Evolutionary conservation across 2,113 vertebrate species (phyloP).

Genomic region (Leucopsar rothschildi): DNA sequence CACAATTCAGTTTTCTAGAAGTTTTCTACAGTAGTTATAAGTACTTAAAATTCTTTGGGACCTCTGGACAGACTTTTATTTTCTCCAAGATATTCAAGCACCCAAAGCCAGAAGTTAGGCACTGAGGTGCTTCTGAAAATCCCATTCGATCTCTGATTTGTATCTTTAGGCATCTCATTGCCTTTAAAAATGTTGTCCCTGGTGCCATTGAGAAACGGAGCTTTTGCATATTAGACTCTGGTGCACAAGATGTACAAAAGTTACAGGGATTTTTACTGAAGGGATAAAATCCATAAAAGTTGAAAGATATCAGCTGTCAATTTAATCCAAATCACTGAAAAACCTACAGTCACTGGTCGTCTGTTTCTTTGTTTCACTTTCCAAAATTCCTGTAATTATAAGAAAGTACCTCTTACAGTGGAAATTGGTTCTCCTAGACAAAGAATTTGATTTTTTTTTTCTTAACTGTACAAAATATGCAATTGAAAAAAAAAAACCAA

Average conservation of each 20-base stretch:
- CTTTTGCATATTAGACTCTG: background rate
- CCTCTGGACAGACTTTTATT: background rate
- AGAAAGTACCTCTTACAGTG: conserved; percentile 59
- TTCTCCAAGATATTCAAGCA: background rate
- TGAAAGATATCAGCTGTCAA: conserved; percentile 18
- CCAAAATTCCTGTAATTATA: conserved; percentile 65
- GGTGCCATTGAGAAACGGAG: background rate
- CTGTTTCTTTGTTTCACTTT: conserved; percentile 54
- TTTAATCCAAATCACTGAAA: conserved; percentile 18
- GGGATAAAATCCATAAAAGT: background rate
- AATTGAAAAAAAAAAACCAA: conserved; percentile 7
- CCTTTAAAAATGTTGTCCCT: background rate
- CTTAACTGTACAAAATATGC: conserved; percentile 61
- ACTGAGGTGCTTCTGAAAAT: background rate
- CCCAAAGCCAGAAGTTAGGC: background rate
- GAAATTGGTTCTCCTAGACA: conserved; percentile 62
- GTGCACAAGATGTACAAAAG: background rate
- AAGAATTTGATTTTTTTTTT: conserved; percentile 52
- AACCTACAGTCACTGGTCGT: background rate
- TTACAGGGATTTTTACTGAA: background rate
- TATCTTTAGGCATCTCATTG: background rate
- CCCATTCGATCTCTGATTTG: background rate
- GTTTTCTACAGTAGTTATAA: background rate
- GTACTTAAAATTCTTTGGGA: background rate
- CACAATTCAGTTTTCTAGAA: background rate